A percentile compares a stretch with the other conserved stretches of the same genome.
Conservation (phyloP, 2,888 invertebrate species). For the Apotomis capreana region DNA sequence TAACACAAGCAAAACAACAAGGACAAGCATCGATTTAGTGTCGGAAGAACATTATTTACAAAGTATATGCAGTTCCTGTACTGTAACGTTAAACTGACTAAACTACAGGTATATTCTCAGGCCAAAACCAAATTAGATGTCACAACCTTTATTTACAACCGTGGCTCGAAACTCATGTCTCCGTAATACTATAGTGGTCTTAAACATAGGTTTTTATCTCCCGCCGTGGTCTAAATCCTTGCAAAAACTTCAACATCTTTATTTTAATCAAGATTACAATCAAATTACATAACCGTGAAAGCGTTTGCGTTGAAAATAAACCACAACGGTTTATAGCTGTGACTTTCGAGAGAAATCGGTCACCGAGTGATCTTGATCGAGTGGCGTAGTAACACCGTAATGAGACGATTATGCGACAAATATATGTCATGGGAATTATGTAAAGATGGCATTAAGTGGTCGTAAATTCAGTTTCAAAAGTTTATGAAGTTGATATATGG, state of each 20-base stretch:
- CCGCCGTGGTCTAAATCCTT: not conserved
- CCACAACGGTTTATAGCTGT: conserved; percentile 14
- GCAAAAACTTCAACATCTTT: conserved; percentile 15
- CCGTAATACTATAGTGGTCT: not conserved
- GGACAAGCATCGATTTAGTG: too few relatives aligned
- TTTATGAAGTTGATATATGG: not conserved
- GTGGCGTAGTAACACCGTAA: conserved; percentile 19
- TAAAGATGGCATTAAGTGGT: conserved; percentile 12
- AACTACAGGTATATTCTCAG: not conserved
- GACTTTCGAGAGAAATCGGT: conserved; percentile 34
- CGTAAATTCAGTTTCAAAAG: conserved; percentile 4
- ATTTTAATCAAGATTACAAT: conserved; percentile 15
- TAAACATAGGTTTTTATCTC: not conserved
- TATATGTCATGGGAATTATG: conserved; percentile 5
- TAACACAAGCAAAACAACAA: too few relatives aligned
- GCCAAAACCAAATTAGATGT: not conserved
- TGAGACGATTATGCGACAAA: conserved; percentile 14
- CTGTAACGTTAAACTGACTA: too few relatives aligned
- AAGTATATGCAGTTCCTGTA: too few relatives aligned
- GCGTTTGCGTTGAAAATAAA: conserved; percentile 29
- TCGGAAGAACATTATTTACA: too few relatives aligned
- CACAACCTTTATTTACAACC: not conserved
- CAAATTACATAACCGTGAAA: conserved; percentile 36
- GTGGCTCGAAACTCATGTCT: not conserved
- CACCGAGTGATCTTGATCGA: conserved; percentile 27